Evolutionary conservation across 1,140 invertebrate species (phyloP).

Genomic region (Ceratina australensis): DNA sequence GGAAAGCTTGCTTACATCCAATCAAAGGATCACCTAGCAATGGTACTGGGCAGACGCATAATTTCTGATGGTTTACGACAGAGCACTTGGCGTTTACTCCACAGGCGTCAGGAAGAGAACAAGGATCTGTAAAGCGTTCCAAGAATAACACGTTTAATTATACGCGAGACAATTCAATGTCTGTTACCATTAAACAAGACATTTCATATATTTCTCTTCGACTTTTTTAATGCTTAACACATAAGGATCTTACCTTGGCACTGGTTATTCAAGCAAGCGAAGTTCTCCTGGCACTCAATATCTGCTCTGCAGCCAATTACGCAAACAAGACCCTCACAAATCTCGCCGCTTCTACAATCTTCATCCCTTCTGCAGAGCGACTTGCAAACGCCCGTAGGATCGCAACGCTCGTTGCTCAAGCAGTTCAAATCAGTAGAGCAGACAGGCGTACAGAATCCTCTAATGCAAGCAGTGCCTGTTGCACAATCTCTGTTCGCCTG

Average conservation of each 20-base stretch:
- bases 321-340: conserved; percentile 90
- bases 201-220: too few relatives aligned
- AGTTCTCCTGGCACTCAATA: conserved; percentile 85
- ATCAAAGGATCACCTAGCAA: conserved; percentile 87
- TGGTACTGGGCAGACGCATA: conserved; percentile 86
- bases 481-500: conserved; percentile 87
- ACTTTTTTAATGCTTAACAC: too few relatives aligned
- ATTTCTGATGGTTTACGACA: conserved; percentile 84
- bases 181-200: too few relatives aligned
- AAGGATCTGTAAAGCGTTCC: conserved; percentile 80
- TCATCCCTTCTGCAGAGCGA: conserved; percentile 87
- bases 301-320: conserved; percentile 90
- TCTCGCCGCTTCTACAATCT: conserved; percentile 90
- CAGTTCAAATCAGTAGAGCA: conserved; percentile 88
- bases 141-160: too few relatives aligned
- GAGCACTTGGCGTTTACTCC: conserved; percentile 89
- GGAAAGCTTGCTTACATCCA: conserved; percentile 85
- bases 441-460: conserved; percentile 86
- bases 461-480: conserved; percentile 85
- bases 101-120: conserved; percentile 87
- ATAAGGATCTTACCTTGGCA: conserved; percentile 80
- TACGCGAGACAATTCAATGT: too few relatives aligned
- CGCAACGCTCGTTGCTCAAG: conserved; percentile 90
- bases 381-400: conserved; percentile 82
- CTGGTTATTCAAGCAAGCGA: conserved; percentile 87